Percentiles rank a stretch among this genome's conserved stretches.
Conservation (phyloP, 2,888 invertebrate species). For the Pachymerium ferrugineum region DNA sequence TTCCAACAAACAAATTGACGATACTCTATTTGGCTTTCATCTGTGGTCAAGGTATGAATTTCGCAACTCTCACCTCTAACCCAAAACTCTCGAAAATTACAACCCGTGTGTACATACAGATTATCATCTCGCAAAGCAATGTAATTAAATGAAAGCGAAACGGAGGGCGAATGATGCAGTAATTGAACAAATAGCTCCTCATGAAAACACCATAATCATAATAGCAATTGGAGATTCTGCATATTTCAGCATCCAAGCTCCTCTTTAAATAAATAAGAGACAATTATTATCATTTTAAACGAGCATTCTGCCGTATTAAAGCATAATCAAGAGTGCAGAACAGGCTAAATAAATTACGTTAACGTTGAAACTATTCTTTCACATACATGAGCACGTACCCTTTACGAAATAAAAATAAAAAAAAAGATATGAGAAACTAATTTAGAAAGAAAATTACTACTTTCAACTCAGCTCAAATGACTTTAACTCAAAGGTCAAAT, state of each 20-base stretch:
- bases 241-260: neutral
- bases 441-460: too few relatives aligned
- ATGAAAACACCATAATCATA: conserved; percentile 22
- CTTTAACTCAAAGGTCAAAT: too few relatives aligned
- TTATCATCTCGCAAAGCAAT: conserved; percentile 24
- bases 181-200: conserved; percentile 24
- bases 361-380: too few relatives aligned
- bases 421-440: too few relatives aligned
- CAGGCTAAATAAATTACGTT: neutral
- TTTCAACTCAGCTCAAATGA: too few relatives aligned
- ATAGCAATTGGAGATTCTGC: neutral
- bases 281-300: neutral
- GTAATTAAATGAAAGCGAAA: conserved; percentile 18
- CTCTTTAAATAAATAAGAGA: conserved; percentile 11
- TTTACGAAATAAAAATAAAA: too few relatives aligned
- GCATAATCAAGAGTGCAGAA: neutral
- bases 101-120: neutral
- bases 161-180: conserved; percentile 16
- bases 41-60: conserved; percentile 17
- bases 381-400: too few relatives aligned
- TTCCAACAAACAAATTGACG: neutral
- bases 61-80: conserved; percentile 14
- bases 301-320: conserved; percentile 15
- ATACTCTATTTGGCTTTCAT: neutral
- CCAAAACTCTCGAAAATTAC: conserved; percentile 23